A percentile compares a stretch with the other conserved stretches of the same genome.
phyloP scores from a whole-genome alignment of 2,797 vertebrate genomes.

The Muscicapa comitata region DNA sequence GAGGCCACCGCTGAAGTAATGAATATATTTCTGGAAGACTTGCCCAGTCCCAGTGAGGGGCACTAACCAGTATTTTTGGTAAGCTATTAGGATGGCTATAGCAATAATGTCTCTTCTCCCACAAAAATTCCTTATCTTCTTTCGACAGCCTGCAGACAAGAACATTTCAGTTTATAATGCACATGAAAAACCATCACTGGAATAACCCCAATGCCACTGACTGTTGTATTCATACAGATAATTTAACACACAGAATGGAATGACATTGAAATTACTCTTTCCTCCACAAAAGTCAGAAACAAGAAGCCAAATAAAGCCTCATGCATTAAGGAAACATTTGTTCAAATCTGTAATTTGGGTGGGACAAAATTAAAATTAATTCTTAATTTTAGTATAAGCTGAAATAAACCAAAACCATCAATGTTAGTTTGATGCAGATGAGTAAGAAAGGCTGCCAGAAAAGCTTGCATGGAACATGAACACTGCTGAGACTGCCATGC shows the following conservation, averaged over 20 bases:
- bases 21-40: slow-evolving; percentile 89
- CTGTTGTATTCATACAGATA: background rate
- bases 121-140: slow-evolving; percentile 91
- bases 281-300: background rate
- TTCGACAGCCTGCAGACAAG: slow-evolving; percentile 82
- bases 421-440: background rate
- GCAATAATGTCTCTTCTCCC: slow-evolving; percentile 90
- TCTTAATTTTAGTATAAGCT: background rate
- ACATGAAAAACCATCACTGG: background rate
- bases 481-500: background rate
- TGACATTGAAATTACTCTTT: background rate
- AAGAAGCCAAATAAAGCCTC: background rate
- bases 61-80: slow-evolving; percentile 90
- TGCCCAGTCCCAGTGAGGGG: slow-evolving; percentile 92
- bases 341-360: background rate
- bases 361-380: background rate
- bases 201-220: background rate
- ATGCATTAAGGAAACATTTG: background rate
- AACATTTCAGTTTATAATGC: background rate
- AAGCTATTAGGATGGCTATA: slow-evolving; percentile 81
- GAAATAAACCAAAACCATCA: background rate
- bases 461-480: background rate
- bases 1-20: slow-evolving; percentile 86
- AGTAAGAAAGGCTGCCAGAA: background rate
- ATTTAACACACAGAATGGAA: background rate